A percentile compares a stretch with the other conserved stretches of the same genome.
These are phyloP conservation scores for Gibbula magus DNA, from an alignment of 2,888 invertebrate species.

Conservation along the genomic window DNA sequence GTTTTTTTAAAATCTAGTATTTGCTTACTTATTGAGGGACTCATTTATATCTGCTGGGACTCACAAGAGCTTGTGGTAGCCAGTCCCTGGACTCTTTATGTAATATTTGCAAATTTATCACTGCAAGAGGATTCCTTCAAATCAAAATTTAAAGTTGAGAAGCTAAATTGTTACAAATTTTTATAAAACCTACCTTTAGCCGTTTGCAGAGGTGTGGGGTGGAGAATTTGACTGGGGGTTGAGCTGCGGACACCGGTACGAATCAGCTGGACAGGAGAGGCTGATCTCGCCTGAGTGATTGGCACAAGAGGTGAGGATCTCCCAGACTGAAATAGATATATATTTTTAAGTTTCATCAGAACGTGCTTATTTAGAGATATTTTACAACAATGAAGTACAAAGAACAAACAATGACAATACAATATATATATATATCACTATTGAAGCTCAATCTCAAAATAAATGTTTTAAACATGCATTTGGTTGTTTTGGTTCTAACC, in stretches of 20 bases:
- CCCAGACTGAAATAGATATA: slow-evolving; percentile 42
- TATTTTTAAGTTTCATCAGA: background rate
- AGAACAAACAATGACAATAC: background rate
- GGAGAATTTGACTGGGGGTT: slow-evolving; percentile 22
- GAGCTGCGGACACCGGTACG: slow-evolving; percentile 15
- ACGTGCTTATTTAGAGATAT: background rate
- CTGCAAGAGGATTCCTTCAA: too few relatives aligned
- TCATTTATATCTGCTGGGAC: too few relatives aligned
- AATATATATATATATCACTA: background rate
- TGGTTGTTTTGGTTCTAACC: too few relatives aligned
- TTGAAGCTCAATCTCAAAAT: too few relatives aligned
- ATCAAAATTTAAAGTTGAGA: background rate
- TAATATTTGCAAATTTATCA: too few relatives aligned
- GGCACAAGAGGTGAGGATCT: slow-evolving; percentile 48
- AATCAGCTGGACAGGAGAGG: slow-evolving; percentile 25
- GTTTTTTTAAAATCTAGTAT: too few relatives aligned
- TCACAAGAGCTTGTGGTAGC: too few relatives aligned
- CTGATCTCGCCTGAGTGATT: slow-evolving; percentile 12
- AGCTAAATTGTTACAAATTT: background rate
- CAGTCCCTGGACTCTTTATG: too few relatives aligned
- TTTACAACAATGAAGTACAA: background rate
- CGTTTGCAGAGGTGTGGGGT: slow-evolving; percentile 11
- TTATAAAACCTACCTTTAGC: background rate
- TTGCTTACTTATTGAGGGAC: too few relatives aligned
- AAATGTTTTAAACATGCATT: too few relatives aligned